These are phyloP conservation scores for Cherax quadricarinatus DNA, from an alignment of 1,140 invertebrate genomes.

Conservation along the genomic window DNA sequence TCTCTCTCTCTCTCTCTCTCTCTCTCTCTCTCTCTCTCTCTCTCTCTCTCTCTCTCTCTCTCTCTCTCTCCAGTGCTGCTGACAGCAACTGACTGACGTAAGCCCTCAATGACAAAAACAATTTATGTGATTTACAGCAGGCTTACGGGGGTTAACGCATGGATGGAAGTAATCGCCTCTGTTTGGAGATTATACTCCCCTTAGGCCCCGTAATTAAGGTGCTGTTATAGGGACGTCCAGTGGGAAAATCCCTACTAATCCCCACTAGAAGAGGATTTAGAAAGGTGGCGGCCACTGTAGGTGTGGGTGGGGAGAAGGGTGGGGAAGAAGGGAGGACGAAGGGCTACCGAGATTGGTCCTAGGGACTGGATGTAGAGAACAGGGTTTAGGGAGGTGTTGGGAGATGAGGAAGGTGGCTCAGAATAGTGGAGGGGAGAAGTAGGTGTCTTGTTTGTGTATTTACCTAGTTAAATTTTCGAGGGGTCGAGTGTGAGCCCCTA, in stretches of 20 bases:
- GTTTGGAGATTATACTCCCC: slow-evolving; percentile 25
- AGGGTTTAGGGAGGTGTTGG: background rate
- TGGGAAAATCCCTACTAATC: slow-evolving; percentile 1
- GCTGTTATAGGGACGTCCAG: slow-evolving; percentile 8
- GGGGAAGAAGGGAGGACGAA: background rate
- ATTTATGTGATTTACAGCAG: slow-evolving; percentile 44
- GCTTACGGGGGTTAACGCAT: slow-evolving; percentile 11
- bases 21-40: background rate
- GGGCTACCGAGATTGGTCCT: background rate
- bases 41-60: background rate
- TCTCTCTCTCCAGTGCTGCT: background rate
- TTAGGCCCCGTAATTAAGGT: slow-evolving; percentile 23
- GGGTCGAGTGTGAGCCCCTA: no score
- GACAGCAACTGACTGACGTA: slow-evolving; percentile 4
- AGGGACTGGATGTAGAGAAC: background rate
- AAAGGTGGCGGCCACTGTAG: background rate
- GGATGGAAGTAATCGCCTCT: slow-evolving; percentile 29
- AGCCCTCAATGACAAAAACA: slow-evolving; percentile 32
- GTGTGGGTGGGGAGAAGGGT: background rate
- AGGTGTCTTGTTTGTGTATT: no score
- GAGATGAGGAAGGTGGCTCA: background rate
- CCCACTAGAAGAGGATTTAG: slow-evolving; percentile 1
- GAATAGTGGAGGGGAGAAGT: no score
- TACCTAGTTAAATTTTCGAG: no score
- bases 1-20: background rate